Conservation (phyloP, 1,140 invertebrate genomes). For the Agrypnia vestita region DNA sequence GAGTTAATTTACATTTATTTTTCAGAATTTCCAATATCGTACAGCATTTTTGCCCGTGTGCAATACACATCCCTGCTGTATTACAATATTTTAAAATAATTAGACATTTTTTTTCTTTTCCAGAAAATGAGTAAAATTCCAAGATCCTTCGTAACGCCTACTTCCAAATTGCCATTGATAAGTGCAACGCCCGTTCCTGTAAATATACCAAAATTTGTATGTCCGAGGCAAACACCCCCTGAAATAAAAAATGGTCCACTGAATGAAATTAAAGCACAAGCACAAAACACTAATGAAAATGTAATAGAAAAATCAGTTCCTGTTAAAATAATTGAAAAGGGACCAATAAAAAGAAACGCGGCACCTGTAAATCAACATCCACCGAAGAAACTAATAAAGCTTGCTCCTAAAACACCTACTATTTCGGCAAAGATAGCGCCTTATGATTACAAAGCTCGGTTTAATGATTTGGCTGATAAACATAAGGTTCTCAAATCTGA, state of each 20-base stretch:
- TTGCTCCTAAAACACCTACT: conserved; percentile 50
- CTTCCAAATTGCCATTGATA: conserved; percentile 23
- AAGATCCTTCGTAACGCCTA: conserved; percentile 48
- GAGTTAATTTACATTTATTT: too few species aligned
- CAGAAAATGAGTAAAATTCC: conserved; percentile 58
- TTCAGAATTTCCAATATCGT: too few species aligned
- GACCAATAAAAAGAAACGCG: conserved; percentile 47
- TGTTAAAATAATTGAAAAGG: not conserved
- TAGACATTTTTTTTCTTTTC: conserved; percentile 24
- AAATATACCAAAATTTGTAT: conserved; percentile 39
- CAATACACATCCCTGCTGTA: too few species aligned
- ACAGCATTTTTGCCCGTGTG: too few species aligned
- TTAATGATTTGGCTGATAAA: conserved; percentile 75
- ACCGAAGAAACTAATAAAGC: conserved; percentile 52
- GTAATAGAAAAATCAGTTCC: not conserved
- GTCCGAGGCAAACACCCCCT: conserved; percentile 3
- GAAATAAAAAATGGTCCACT: conserved; percentile 27
- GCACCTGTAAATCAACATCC: conserved; percentile 13
- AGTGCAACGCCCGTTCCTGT: conserved; percentile 41
- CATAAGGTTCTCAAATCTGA: conserved; percentile 73
- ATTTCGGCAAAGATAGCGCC: conserved; percentile 71
- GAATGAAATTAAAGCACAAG: conserved; percentile 19
- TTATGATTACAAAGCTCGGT: conserved; percentile 76
- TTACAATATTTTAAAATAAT: too few species aligned
- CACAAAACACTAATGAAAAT: conserved; percentile 1